Evolutionary conservation across 2,113 vertebrate species (phyloP), one percentile per base, ranked within the genome.

Genomic region (Romanogobio albipinnatus): DNA sequence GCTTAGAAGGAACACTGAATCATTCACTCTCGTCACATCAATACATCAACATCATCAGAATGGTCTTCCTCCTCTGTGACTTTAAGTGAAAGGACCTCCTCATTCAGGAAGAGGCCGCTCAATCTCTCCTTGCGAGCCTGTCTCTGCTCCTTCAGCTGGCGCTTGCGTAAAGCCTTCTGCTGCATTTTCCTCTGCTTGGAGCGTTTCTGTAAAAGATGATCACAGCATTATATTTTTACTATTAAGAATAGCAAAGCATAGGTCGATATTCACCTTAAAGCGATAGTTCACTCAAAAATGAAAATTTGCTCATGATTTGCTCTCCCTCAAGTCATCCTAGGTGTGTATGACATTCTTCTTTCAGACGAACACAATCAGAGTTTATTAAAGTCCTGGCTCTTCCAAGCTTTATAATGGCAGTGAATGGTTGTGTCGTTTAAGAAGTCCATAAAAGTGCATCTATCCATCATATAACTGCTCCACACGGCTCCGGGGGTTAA

Each of bases 151-250:
- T 99, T 99, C 90, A 99, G 94, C 91, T 99, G 98, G n/a, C 96
- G 95, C 93, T 99, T 99, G 74, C 97, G 94, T 64, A 99, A 92
- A n/a, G 97, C 97, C 89, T 99, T 99, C 92, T 99, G 98, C 91
- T 99, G 98, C 22, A 99, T 94, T 68, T 99, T 99, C 7, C 98
- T 94, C 84, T 99, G 98, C 89, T 99, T 99, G 8, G 98, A 99
- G 68, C 98, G 96, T 90, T 99, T 99, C 98, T 99, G 92, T 10
- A 62, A 19, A 68, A 87, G 90, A 68, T 6, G 89, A 89, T 33
- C 89, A 11, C 4, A 75, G 11, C 11, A 68, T 36, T 59, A 59
- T 9, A 22, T 3, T 59, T 9, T 59, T 59, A n/a, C 9, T 11
- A 11, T 68, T 29, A 29, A 17, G 64, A 68, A 68, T 9, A 68